A percentile compares a stretch with the other conserved stretches of the same genome.
Conservation (phyloP, 2,888 invertebrate genomes). For the Eupithecia tripunctaria region DNA sequence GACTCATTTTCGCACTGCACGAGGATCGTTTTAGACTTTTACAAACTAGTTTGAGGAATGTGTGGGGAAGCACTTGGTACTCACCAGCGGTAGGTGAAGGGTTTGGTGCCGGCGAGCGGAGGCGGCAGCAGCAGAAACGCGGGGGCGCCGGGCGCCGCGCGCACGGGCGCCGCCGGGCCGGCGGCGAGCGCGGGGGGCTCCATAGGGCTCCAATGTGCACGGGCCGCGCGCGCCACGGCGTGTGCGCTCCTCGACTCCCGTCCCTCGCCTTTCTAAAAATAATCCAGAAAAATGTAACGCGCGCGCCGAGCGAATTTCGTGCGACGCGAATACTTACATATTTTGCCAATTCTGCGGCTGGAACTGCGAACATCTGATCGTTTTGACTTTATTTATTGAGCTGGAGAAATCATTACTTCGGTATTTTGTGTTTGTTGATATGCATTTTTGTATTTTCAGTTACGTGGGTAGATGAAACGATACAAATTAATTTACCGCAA, state of each 20-base stretch:
- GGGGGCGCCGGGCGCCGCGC: slow-evolving; percentile 70
- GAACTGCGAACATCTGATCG: slow-evolving; percentile 56
- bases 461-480: not conserved
- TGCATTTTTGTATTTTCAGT: not conserved
- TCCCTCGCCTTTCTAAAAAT: slow-evolving; percentile 82
- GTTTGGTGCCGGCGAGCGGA: slow-evolving; percentile 69
- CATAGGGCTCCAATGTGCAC: slow-evolving; percentile 78
- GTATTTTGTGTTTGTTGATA: slow-evolving; percentile 22
- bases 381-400: slow-evolving; percentile 35
- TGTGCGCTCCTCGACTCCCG: slow-evolving; percentile 71
- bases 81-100: slow-evolving; percentile 74
- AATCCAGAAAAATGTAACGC: slow-evolving; percentile 79
- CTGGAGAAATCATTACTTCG: slow-evolving; percentile 32
- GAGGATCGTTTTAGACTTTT: not conserved
- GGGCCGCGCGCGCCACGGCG: slow-evolving; percentile 77
- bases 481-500: too few species aligned
- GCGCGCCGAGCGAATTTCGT: slow-evolving; percentile 68
- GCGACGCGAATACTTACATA: slow-evolving; percentile 67
- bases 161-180: slow-evolving; percentile 55
- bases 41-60: slow-evolving; percentile 17
- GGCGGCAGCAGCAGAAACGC: slow-evolving; percentile 62
- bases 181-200: slow-evolving; percentile 74
- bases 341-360: slow-evolving; percentile 68
- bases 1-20: slow-evolving; percentile 38
- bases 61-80: slow-evolving; percentile 17